Evolutionary conservation across 1,140 invertebrate species (phyloP), one percentile per base, ranked within the genome.

Genomic region (Drosophila pseudoananassae): DNA sequence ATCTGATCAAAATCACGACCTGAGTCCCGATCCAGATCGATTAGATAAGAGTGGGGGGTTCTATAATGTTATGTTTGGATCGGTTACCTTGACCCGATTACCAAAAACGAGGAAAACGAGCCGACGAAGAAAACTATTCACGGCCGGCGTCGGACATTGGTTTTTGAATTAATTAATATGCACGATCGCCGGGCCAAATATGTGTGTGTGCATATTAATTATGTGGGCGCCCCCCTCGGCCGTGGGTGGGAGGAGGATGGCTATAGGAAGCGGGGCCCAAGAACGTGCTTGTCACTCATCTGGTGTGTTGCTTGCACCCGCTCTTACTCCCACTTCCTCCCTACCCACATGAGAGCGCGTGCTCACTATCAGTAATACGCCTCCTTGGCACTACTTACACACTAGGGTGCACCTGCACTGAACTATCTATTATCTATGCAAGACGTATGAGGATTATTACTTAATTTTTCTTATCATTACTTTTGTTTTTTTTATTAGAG

Each of bases 51-150:
- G 6, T 5, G 25, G 6, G 25, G 25, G 6, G 40, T 27, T 69
- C 15, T 66, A 33, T 66, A 20, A 3, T 45, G 47, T 46, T 43
- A 5, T 14, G 31, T 33, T 33, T 33, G 10, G 14, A 14, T 9
- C 4, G 29, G 23, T 75, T 60, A 87, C 82, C 82, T 85, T 85
- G 82, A 85, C 82, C 82, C 31, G 46, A 78, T 81, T 79, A 58
- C 31, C 63, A 14, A 69, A 69, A 66, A 17, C 33, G 61, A 54
- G 31, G 51, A 50, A 66, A 63, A 20, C n/a, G 40, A 53, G 50
- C 15, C 50, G 14, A 7, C 38, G 3, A n/a, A 14, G 4, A 40
- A 68, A 56, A 70, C 66, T 69, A 69, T 74, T 74, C 58, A 74
- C 33, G 70, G 56, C 43, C 53, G 36, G 25, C 40, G 15, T 15